These are phyloP conservation scores for Nasonia vitripennis DNA, from an alignment of 1,140 invertebrate genomes.

Conservation along the genomic window DNA sequence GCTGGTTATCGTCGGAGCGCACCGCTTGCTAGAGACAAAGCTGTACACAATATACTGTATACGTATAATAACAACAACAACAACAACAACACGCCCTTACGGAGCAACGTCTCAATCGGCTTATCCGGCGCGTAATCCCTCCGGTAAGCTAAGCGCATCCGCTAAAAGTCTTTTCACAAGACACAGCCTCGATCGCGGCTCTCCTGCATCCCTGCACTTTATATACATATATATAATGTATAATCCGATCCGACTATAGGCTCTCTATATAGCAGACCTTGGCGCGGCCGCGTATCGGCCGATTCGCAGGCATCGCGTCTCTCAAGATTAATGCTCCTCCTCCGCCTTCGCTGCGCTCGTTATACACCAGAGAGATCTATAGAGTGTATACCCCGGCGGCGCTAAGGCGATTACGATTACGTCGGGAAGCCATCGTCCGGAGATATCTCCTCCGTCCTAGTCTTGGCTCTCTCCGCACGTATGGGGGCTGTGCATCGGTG, in stretches of 20 bases:
- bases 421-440: background rate
- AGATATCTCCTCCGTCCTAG: background rate
- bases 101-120: background rate
- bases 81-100: background rate
- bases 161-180: background rate
- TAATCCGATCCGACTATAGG: background rate
- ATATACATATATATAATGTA: background rate
- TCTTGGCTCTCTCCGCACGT: slow-evolving; percentile 12
- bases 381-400: background rate
- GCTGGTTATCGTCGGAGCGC: background rate
- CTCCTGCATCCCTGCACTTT: background rate
- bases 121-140: background rate
- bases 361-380: background rate
- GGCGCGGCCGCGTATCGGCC: background rate
- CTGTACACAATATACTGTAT: too few species aligned
- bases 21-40: background rate
- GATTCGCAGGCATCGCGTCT: slow-evolving; percentile 17
- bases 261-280: background rate
- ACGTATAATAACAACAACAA: background rate
- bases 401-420: slow-evolving; percentile 45
- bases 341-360: background rate
- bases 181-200: background rate
- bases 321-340: slow-evolving; percentile 36
- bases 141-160: background rate
- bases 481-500: too few species aligned